These are phyloP conservation scores for Drosophila azteca DNA, from an alignment of 1,140 invertebrate genomes.

Conservation along the genomic window DNA sequence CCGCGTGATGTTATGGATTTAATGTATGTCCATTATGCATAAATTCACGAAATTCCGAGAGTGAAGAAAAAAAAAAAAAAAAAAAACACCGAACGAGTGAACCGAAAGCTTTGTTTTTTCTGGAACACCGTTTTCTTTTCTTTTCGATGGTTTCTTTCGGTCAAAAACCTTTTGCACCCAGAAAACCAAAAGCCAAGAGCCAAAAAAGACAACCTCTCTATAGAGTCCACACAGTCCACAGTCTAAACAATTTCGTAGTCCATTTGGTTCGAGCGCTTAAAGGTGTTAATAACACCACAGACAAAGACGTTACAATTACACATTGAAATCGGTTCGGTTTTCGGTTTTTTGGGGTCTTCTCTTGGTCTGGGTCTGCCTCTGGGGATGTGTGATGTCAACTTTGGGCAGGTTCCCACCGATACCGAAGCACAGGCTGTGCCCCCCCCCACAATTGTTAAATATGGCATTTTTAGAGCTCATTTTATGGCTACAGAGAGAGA, in stretches of 20 bases:
- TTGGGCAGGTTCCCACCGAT: constrained; percentile 64
- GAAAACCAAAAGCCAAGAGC: background rate
- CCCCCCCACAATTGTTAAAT: constrained; percentile 74
- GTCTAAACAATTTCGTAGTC: constrained; percentile 63
- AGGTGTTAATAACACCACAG: constrained; percentile 76
- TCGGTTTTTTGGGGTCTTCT: constrained; percentile 14
- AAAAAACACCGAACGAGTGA: constrained; percentile 33
- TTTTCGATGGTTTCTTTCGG: constrained; percentile 23
- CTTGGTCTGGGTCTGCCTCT: constrained; percentile 14
- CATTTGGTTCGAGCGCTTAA: constrained; percentile 58
- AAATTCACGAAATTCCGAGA: constrained; percentile 77
- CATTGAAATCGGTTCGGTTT: constrained; percentile 77
- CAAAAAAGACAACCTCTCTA: background rate
- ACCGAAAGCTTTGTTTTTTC: constrained; percentile 70
- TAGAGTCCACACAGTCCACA: too few species aligned
- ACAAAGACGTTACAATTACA: constrained; percentile 81
- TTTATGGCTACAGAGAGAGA: constrained; percentile 52
- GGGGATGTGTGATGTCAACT: constrained; percentile 74
- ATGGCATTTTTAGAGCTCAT: constrained; percentile 59
- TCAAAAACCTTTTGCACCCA: constrained; percentile 68
- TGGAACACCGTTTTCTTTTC: constrained; percentile 42
- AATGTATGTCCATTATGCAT: constrained; percentile 79
- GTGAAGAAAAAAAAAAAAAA: background rate
- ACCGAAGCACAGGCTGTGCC: constrained; percentile 16
- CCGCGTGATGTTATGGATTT: constrained; percentile 73